Conservation (phyloP, 2,888 invertebrate genomes). For the Scrobipalpa atriplicella region DNA sequence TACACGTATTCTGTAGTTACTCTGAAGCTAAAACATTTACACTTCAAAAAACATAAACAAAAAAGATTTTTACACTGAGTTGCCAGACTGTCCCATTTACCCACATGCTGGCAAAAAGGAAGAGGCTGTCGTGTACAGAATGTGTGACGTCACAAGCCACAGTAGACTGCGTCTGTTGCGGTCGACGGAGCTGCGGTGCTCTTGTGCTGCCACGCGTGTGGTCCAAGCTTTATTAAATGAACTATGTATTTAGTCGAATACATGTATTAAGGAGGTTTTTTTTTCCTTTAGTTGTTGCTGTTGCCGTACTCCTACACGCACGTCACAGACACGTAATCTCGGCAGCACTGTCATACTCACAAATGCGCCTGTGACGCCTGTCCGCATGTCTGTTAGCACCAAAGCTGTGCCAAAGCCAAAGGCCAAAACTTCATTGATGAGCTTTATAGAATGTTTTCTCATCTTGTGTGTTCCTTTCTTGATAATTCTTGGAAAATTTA, state of each 20-base stretch:
- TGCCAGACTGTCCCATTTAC: background rate
- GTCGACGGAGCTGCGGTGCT: background rate
- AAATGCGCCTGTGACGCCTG: too few species aligned
- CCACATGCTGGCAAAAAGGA: background rate
- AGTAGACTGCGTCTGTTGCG: background rate
- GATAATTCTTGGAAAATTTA: background rate
- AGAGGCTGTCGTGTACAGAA: background rate
- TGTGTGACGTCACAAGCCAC: conserved; percentile 11
- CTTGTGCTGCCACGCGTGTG: background rate
- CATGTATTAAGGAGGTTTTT: too few species aligned
- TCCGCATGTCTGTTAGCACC: too few species aligned
- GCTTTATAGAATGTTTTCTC: background rate
- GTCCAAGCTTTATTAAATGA: background rate
- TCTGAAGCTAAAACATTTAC: too few species aligned
- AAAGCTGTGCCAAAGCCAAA: too few species aligned
- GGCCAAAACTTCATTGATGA: too few species aligned
- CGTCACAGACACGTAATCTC: too few species aligned
- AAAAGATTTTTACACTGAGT: background rate
- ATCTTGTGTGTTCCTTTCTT: background rate
- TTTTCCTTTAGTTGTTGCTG: too few species aligned
- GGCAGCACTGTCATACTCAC: too few species aligned
- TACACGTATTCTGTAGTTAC: too few species aligned
- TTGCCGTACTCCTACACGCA: too few species aligned
- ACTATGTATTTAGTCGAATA: background rate
- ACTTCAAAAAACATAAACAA: background rate